Evolutionary conservation across 2,888 invertebrate species (phyloP), one percentile per base, ranked within the genome.

Genomic region (Ophion slaviceki): DNA sequence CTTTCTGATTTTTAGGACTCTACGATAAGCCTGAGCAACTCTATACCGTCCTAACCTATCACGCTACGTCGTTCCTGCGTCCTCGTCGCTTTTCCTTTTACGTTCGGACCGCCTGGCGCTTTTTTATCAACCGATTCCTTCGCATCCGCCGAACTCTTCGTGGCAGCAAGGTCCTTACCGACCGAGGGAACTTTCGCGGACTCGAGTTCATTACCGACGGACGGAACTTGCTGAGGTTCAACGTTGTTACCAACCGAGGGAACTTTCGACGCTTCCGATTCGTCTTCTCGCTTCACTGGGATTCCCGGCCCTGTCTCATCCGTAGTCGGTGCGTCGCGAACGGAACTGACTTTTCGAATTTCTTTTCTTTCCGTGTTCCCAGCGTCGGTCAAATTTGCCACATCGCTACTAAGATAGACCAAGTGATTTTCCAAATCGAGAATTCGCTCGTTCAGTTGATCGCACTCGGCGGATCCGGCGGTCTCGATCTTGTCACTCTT

Each of bases 401-500:
- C 20, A 47, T 81, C 84, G 17, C 84, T 82, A 32, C 53, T 80
- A 17, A 87, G 62, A 66, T 82, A 79, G 4, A 32, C 64, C 3
- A 90, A 20, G 74, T 88, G 85, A 14, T 62, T 86, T 84, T 90
- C 90, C 24, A 91, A 45, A 70, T 89, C 83, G 62, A 62, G 75
- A 8, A 91, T n/a, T 71, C 89, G 88, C 7, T 88, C 72, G 70
- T 95, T 93, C 57, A 96, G 88, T 82, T 94, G 93, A 24, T 93
- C 94, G 70, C 95, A 88, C 89, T 95, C 94, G 80, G 95, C 94
- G 92, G 84, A 14, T 2, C 78, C 74, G 40, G 4, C 32, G 17
- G 85, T 57, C 20, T 84, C 82, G 6, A 89, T 74, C 8, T 85
- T 79, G 53, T 86, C 80, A 70, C 85, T 20, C 66, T 91, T 90